phyloP scores from a whole-genome alignment of 2,888 invertebrate genomes.

The Tethea ocularis region DNA sequence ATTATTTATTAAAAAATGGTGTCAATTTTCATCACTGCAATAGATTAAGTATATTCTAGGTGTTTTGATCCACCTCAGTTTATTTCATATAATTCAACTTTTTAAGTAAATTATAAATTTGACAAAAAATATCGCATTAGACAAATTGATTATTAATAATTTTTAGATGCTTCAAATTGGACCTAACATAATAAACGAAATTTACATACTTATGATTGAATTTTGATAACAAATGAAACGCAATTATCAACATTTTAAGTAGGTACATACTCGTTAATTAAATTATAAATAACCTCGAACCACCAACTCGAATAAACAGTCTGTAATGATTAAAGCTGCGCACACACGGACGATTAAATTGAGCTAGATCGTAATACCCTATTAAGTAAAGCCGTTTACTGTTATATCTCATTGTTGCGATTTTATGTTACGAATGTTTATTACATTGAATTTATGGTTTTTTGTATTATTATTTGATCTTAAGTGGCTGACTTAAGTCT shows the following conservation, averaged over 20 bases:
- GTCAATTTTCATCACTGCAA: no score
- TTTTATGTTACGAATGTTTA: not conserved
- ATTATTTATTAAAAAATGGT: no score
- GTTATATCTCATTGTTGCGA: not conserved
- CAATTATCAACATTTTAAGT: not conserved
- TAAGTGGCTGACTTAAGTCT: no score
- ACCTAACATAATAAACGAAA: not conserved
- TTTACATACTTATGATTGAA: not conserved
- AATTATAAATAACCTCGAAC: conserved; percentile 4
- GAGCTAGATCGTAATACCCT: not conserved
- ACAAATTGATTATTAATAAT: not conserved
- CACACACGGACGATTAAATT: not conserved
- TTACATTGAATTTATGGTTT: no score
- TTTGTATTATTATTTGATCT: no score
- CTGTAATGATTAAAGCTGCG: not conserved
- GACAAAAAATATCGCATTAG: no score
- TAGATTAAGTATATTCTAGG: no score
- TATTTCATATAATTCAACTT: no score
- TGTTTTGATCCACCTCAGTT: no score
- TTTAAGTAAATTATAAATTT: no score
- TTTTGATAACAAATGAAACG: not conserved
- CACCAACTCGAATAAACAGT: not conserved
- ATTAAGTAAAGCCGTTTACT: not conserved
- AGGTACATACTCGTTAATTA: conserved; percentile 17
- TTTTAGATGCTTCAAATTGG: not conserved